Evolutionary conservation across 2,797 vertebrate species (phyloP).

Genomic region (Cephalopachus bancanus): DNA sequence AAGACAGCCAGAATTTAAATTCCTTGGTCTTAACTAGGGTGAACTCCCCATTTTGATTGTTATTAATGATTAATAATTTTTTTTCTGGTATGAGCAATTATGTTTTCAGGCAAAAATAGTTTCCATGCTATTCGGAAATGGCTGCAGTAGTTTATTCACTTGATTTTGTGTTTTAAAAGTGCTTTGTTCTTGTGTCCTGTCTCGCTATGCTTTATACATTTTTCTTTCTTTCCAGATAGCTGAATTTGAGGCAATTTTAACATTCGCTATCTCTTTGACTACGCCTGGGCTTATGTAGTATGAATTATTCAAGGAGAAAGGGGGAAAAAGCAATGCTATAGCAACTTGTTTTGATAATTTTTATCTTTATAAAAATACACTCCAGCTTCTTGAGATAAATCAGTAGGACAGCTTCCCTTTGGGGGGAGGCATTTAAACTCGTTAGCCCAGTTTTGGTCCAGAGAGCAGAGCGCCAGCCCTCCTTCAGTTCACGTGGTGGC

Average conservation of each 20-base stretch:
- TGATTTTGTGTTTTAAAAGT: slow-evolving; percentile 56
- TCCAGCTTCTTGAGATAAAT: slow-evolving; percentile 55
- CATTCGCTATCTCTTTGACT: background rate
- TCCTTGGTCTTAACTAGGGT: background rate
- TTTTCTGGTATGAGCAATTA: background rate
- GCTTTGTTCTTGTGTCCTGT: slow-evolving; percentile 2
- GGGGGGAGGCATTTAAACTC: background rate
- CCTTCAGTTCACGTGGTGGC: background rate
- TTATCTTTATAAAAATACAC: slow-evolving; percentile 54
- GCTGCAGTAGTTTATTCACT: slow-evolving; percentile 6
- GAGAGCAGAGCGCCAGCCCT: background rate
- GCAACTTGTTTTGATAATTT: slow-evolving; percentile 61
- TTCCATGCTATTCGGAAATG: slow-evolving; percentile 41
- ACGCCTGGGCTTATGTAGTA: background rate
- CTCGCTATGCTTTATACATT: background rate
- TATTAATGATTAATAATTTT: slow-evolving; percentile 40
- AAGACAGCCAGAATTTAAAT: slow-evolving; percentile 42
- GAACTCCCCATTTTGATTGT: slow-evolving; percentile 10
- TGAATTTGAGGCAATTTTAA: slow-evolving; percentile 37
- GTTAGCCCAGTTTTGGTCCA: background rate
- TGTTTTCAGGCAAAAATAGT: slow-evolving; percentile 54
- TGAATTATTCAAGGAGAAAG: background rate
- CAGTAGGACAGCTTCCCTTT: background rate
- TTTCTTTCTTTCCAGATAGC: slow-evolving; percentile 8
- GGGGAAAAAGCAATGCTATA: background rate